Conservation (phyloP, 2,888 invertebrate species). For the Siphlonurus alternatus region DNA sequence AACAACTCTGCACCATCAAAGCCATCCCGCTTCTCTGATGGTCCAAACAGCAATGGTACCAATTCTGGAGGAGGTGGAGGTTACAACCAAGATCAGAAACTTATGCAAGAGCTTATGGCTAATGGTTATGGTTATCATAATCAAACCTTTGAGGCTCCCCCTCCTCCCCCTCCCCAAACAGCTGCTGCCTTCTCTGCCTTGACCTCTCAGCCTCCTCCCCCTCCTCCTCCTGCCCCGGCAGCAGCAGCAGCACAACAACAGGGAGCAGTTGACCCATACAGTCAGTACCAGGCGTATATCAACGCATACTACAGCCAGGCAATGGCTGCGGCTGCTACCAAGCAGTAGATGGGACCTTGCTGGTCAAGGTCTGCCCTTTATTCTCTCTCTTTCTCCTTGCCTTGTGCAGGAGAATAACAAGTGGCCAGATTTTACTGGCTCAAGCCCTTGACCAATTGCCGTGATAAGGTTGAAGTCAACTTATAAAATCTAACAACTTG, state of each 20-base stretch:
- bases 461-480: too few species aligned
- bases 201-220: not conserved
- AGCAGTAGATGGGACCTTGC: not conserved
- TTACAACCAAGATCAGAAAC: not conserved
- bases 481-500: too few species aligned
- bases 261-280: not conserved
- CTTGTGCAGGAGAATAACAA: not conserved
- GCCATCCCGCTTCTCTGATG: not conserved
- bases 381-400: too few species aligned
- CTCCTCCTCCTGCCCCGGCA: not conserved
- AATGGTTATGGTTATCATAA: not conserved
- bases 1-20: not conserved
- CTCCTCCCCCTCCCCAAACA: not conserved
- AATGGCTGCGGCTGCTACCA: not conserved
- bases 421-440: not conserved
- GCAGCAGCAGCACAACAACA: not conserved
- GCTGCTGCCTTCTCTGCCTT: not conserved
- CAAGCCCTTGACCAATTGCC: not conserved
- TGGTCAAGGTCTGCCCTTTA: too few species aligned
- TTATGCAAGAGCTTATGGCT: not conserved
- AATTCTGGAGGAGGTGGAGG: not conserved
- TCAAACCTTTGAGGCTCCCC: not conserved
- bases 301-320: not conserved
- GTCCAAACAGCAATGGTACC: not conserved
- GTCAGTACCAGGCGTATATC: not conserved